These are phyloP conservation scores for Lateolabrax maculatus DNA, from an alignment of 2,797 vertebrate species.

Conservation along the genomic window DNA sequence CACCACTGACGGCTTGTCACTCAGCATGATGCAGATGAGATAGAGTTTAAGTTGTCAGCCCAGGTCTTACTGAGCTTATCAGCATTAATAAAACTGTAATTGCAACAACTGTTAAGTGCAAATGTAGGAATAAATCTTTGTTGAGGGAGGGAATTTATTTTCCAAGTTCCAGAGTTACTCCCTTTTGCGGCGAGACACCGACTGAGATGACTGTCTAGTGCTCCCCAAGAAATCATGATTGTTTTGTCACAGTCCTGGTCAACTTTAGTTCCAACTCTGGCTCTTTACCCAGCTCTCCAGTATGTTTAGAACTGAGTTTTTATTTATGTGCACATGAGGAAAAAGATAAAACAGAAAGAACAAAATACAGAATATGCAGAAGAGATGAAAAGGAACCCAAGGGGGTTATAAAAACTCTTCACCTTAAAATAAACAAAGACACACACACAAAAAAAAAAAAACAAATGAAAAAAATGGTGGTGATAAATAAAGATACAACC, in stretches of 20 bases:
- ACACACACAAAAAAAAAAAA: neutral
- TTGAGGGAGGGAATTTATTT: neutral
- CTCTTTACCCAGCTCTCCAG: neutral
- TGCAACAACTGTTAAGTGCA: neutral
- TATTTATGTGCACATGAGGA: slow-evolving; percentile 22
- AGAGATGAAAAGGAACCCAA: slow-evolving; percentile 38
- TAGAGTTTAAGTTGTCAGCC: slow-evolving; percentile 33
- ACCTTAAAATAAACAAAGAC: slow-evolving; percentile 46
- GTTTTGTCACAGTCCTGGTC: slow-evolving; percentile 34
- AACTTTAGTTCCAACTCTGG: slow-evolving; percentile 22
- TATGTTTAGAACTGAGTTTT: slow-evolving; percentile 22
- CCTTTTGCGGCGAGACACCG: neutral
- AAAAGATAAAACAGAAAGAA: slow-evolving; percentile 33
- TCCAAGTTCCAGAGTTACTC: neutral
- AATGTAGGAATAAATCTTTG: neutral
- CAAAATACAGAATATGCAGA: slow-evolving; percentile 29
- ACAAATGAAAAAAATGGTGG: neutral
- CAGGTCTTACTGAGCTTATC: slow-evolving; percentile 13
- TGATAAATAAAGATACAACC: slow-evolving; percentile 23
- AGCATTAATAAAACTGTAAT: slow-evolving; percentile 4
- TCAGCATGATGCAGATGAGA: slow-evolving; percentile 35
- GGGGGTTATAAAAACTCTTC: slow-evolving; percentile 33
- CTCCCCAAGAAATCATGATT: slow-evolving; percentile 23
- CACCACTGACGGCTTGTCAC: slow-evolving; percentile 36
- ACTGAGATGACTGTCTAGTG: slow-evolving; percentile 18